Conservation (phyloP, 2,113 vertebrate species). For the Cyprinus carpio region DNA sequence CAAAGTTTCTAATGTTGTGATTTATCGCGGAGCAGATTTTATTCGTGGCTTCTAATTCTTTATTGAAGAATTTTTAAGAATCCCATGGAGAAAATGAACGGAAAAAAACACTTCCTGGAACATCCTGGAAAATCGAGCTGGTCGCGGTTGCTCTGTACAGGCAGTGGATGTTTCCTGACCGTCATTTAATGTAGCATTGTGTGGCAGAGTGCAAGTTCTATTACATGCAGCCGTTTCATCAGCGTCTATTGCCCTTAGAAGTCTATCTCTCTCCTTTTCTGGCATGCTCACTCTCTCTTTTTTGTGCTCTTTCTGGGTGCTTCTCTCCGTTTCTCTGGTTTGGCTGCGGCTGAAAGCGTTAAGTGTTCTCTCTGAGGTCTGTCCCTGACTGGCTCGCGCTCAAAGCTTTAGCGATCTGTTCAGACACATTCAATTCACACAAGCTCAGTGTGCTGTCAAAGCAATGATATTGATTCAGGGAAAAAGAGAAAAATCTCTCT, state of each 20-base stretch:
- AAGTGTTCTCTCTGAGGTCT: slow-evolving; percentile 55
- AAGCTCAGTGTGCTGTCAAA: slow-evolving; percentile 54
- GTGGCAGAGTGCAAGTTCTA: background rate
- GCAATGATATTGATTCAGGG: slow-evolving; percentile 58
- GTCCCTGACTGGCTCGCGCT: slow-evolving; percentile 51
- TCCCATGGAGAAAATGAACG: background rate
- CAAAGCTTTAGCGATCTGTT: slow-evolving; percentile 57
- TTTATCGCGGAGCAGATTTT: background rate
- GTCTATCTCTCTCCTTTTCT: slow-evolving; percentile 50
- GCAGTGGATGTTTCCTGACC: background rate
- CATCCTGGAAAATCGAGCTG: background rate
- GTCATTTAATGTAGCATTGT: slow-evolving; percentile 38
- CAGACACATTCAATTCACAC: slow-evolving; percentile 56
- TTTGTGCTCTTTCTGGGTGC: slow-evolving; percentile 9
- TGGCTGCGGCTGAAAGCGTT: slow-evolving; percentile 57
- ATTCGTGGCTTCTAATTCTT: background rate
- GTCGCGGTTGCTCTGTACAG: background rate
- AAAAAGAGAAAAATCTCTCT: slow-evolving; percentile 23
- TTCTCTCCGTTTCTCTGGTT: slow-evolving; percentile 35
- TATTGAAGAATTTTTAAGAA: background rate
- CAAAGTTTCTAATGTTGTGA: background rate
- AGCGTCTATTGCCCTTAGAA: slow-evolving; percentile 42
- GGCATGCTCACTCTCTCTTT: background rate
- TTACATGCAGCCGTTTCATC: slow-evolving; percentile 43
- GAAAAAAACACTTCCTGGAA: background rate